Conservation (phyloP, 2,113 vertebrate genomes). For the Merops nubicus region DNA sequence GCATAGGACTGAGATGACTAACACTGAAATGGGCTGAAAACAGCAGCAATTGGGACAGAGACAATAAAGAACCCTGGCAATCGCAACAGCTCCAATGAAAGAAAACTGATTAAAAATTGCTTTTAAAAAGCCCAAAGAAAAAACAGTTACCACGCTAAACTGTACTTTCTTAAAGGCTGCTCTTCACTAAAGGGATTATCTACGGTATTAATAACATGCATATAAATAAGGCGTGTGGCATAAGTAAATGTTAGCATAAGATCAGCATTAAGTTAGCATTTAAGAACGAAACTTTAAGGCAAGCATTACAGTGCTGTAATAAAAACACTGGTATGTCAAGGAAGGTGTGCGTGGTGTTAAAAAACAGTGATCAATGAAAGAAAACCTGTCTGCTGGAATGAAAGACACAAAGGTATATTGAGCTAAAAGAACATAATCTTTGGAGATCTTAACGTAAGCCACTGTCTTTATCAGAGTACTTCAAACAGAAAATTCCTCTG, state of each 20-base stretch:
- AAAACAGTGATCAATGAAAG: neutral
- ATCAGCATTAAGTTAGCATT: no score
- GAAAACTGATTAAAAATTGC: neutral
- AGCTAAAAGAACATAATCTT: neutral
- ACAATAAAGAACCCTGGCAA: slow-evolving; percentile 20
- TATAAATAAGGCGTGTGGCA: neutral
- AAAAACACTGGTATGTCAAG: neutral
- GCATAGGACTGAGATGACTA: neutral
- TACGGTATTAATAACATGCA: neutral
- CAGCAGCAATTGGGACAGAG: slow-evolving; percentile 19
- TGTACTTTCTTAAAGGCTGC: neutral
- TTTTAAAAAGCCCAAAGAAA: neutral
- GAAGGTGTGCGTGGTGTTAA: rapidly evolving
- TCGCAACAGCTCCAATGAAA: neutral
- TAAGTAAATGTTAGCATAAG: neutral
- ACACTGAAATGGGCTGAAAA: neutral
- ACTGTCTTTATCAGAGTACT: neutral
- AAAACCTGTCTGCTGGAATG: neutral
- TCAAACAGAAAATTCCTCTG: neutral
- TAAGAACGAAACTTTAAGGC: slow-evolving; percentile 10
- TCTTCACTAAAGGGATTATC: neutral
- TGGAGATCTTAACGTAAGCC: neutral
- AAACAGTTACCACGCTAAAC: neutral
- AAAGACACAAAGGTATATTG: neutral
- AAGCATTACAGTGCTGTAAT: neutral